Evolutionary conservation across 2,797 vertebrate genomes (phyloP).

Genomic region (Pristis pectinata): DNA sequence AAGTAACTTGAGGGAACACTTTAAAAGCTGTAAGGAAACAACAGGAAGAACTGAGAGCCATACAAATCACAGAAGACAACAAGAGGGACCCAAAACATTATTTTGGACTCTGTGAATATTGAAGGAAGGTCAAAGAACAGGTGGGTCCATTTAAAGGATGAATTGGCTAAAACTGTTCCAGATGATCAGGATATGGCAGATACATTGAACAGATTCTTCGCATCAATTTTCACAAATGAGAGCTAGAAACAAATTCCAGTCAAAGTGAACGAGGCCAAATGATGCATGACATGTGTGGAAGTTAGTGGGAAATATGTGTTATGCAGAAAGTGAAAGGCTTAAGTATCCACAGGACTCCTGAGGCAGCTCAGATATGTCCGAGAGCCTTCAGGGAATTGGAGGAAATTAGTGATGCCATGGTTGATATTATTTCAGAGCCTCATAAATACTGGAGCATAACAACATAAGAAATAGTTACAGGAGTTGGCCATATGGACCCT

Average conservation of each 20-base stretch:
- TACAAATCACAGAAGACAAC: not conserved
- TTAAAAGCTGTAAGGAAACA: not conserved
- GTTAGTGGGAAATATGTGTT: not conserved
- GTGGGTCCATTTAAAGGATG: constrained; percentile 2
- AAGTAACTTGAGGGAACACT: not conserved
- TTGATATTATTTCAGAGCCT: not conserved
- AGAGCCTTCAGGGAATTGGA: not conserved
- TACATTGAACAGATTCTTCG: not conserved
- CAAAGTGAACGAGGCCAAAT: not conserved
- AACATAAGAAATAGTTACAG: too few relatives aligned
- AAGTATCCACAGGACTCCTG: too few relatives aligned
- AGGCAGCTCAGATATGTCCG: not conserved
- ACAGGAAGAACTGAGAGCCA: not conserved
- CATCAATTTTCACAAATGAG: constrained; percentile 11
- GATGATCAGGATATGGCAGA: constrained; percentile 4
- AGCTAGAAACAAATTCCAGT: not conserved
- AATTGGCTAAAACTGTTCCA: not conserved
- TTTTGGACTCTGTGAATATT: not conserved
- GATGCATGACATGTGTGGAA: not conserved
- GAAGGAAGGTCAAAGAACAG: constrained; percentile 18
- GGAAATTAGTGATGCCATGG: not conserved
- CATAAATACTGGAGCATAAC: not conserved
- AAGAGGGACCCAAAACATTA: not conserved
- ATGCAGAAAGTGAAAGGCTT: not conserved
- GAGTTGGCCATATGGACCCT: too few relatives aligned